Evolutionary conservation across 2,888 invertebrate species (phyloP), one percentile per base, ranked within the genome.

Genomic region (Oxytorus armatus): DNA sequence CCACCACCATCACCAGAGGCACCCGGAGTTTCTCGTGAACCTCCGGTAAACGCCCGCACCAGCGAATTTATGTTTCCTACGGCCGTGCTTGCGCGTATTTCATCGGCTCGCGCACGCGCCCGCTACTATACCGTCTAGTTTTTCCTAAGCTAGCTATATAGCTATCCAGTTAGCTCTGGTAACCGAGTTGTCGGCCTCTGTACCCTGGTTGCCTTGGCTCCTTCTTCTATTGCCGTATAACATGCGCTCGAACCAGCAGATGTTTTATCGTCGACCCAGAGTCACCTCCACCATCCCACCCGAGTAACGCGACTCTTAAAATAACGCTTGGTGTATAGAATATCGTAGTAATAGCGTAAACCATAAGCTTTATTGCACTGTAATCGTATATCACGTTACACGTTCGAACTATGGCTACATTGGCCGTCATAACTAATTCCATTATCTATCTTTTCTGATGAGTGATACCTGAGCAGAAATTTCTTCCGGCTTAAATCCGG

Each of bases 41-140:
- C 82, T 79, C 73, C 82, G 81, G 81, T 81, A 83, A 84, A 81
- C 79, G 81, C 82, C 77, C 76, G 78, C 72, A 61, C 80, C 77
- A 74, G 77, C 77, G 76, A 86, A 88, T 88, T 87, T 86, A 88
- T 87, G 86, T 85, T 84, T 82, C 81, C 84, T 83, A 77, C 82
- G 81, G 79, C 73, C 78, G 77, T 75, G 66, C 76, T 77, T 59
- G 82, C 80, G 81, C 82, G 81, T 83, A 84, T 84, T 85, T 85
- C 83, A 85, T 83, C 83, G 83, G 61, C 69, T 78, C 47, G 78
- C 68, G 75, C 72, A 59, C 23, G 78, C 70, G 75, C 68, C 55
- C 36, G 21, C 10, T 29, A 70, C 44, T 57, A 59, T 47, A 70
- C 57, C 33, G 16, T 73, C 55, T 61, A 39, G 53, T 75, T 75